Conservation (phyloP, 1,140 invertebrate species). For the Drosophila lini region DNA sequence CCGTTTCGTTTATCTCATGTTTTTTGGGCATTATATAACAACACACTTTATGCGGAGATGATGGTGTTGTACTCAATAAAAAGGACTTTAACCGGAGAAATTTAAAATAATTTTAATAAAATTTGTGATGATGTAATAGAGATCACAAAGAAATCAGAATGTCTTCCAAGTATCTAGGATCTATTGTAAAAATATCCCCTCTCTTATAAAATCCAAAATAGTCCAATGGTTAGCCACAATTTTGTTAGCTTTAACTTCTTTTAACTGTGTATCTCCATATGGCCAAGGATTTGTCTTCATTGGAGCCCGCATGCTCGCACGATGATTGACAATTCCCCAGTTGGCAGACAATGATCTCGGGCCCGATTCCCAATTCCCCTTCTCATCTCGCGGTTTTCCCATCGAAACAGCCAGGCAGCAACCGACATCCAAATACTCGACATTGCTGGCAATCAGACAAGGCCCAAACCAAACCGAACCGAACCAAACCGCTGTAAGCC, state of each 20-base stretch:
- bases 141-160: too few species aligned
- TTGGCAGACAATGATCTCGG: conserved; percentile 43
- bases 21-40: conserved; percentile 45
- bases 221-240: not conserved
- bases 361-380: conserved; percentile 12
- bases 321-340: conserved; percentile 51
- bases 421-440: conserved; percentile 39
- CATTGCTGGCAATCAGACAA: conserved; percentile 64
- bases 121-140: too few species aligned
- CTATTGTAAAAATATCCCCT: too few species aligned
- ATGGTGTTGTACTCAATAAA: conserved; percentile 9
- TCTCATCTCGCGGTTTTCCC: conserved; percentile 21
- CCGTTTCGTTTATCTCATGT: conserved; percentile 80
- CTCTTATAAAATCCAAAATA: too few species aligned
- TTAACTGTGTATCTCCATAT: not conserved
- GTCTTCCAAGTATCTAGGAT: too few species aligned
- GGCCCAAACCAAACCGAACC: conserved; percentile 22
- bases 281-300: conserved; percentile 29
- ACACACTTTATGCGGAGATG: conserved; percentile 18
- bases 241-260: not conserved
- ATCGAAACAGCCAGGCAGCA: conserved; percentile 23
- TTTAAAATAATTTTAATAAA: not conserved
- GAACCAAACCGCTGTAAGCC: conserved; percentile 41
- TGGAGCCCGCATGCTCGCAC: conserved; percentile 31
- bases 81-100: not conserved